Evolutionary conservation across 2,113 vertebrate genomes (phyloP), one percentile per base, ranked within the genome.

Genomic region (Lepus americanus): DNA sequence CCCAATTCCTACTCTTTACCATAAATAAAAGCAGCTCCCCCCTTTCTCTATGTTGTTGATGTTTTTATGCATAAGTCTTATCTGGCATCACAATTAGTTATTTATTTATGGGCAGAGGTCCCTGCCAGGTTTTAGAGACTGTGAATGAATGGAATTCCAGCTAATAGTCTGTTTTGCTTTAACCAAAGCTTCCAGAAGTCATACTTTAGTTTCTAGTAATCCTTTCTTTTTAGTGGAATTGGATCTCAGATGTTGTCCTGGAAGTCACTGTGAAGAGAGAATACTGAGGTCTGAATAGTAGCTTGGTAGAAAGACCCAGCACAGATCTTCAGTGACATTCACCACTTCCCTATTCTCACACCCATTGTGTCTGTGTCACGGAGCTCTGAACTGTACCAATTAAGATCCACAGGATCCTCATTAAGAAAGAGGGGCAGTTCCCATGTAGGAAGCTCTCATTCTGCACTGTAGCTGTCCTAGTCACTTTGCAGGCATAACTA

Each of bases 61-160:
- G 14, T 33, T 69, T 86, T 74, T 92, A 83, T 9, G 29, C 3
- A 5, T 3, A 49, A 63, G 9, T 63, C 19, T 39, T 67, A 81
- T 9, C 4, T 29, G 2, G 69, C 70, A 82, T 78, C 39, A 49
- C 27, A 66, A 55, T 20, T 0, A 61, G 20, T 6, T 36, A 4
- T 90, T 36, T 63, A 6, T 69, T 94, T 81, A 66, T 55, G 36
- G 25, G 9, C 44, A 23, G n/a, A 53, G 27, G 2, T 51, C 5
- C 0, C 25, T 0, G 63, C 3, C 12, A 61, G 59, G 14, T 14
- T 94, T 88, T 20, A 13, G 20, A 84, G 22, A 64, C 1, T 0
- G 64, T 78, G 29, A 86, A 83, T 89, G 51, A 79, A 69, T 83
- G n/a, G 44, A 85, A 84, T 74, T 77, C 2, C n/a, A 80, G 25